These are phyloP conservation scores for Leiothrix lutea DNA, from an alignment of 2,113 vertebrate species.

Conservation along the genomic window DNA sequence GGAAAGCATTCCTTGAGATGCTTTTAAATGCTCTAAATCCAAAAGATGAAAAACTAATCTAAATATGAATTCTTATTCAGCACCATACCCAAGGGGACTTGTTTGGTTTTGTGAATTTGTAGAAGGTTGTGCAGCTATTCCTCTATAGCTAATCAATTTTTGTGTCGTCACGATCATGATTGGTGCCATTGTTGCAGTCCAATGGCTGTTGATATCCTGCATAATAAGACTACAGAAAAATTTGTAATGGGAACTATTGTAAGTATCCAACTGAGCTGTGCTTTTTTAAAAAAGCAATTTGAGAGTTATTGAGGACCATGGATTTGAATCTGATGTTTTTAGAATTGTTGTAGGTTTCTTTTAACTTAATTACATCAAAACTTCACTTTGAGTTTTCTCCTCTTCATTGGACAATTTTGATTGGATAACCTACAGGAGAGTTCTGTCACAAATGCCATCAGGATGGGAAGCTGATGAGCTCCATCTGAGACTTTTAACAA, in stretches of 20 bases:
- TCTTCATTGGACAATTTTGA: neutral
- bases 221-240: neutral
- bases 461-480: neutral
- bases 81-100: neutral
- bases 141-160: neutral
- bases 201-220: neutral
- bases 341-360: neutral
- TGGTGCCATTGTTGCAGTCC: neutral
- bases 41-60: neutral
- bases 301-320: neutral
- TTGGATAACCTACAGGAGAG: neutral
- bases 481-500: neutral
- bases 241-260: neutral
- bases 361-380: neutral
- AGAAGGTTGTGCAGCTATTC: neutral
- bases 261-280: neutral
- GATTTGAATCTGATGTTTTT: neutral
- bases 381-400: neutral
- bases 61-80: neutral
- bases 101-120: neutral
- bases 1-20: neutral
- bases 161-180: neutral
- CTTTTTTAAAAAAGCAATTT: neutral
- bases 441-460: neutral
- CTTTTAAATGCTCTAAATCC: neutral